A percentile compares a stretch with the other conserved stretches of the same genome.
phyloP scores from a whole-genome alignment of 2,113 vertebrate species.

The Cromileptes altivelis region DNA sequence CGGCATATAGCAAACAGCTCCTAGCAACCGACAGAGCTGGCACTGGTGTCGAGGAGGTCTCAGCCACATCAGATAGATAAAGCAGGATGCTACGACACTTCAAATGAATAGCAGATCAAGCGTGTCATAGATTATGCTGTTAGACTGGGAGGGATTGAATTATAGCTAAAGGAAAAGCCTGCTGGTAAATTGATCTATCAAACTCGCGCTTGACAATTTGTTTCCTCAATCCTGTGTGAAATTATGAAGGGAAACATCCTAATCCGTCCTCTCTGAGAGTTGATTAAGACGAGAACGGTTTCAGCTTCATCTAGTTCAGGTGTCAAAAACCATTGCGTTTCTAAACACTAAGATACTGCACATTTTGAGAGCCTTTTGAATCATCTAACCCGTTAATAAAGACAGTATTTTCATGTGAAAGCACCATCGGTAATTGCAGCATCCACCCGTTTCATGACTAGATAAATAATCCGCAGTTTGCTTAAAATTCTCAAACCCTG shows the following conservation, averaged over 20 bases:
- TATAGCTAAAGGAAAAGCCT: conserved; percentile 68
- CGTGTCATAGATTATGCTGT: conserved; percentile 78
- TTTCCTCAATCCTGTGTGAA: conserved; percentile 72
- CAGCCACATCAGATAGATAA: conserved; percentile 66
- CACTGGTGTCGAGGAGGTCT: conserved; percentile 54
- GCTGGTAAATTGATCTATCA: conserved; percentile 85
- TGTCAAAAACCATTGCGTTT: conserved; percentile 46
- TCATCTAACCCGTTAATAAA: background rate
- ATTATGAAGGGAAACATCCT: conserved; percentile 78
- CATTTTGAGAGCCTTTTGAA: conserved; percentile 20
- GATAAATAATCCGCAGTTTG: conserved; percentile 26
- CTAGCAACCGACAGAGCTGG: conserved; percentile 57
- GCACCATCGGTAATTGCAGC: background rate
- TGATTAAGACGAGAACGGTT: conserved; percentile 73
- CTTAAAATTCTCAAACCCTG: background rate
- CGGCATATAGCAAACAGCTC: conserved; percentile 67
- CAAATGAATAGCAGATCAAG: conserved; percentile 83
- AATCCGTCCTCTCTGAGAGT: conserved; percentile 70
- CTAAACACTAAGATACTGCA: background rate
- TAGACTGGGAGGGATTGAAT: conserved; percentile 79
- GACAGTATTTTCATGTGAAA: conserved; percentile 15
- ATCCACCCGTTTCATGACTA: background rate
- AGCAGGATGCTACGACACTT: conserved; percentile 79
- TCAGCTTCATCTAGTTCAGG: conserved; percentile 56
- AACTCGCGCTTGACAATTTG: conserved; percentile 76